Evolutionary conservation across 1,140 invertebrate species (phyloP), one percentile per base, ranked within the genome.

Genomic region (Dryas iulia): DNA sequence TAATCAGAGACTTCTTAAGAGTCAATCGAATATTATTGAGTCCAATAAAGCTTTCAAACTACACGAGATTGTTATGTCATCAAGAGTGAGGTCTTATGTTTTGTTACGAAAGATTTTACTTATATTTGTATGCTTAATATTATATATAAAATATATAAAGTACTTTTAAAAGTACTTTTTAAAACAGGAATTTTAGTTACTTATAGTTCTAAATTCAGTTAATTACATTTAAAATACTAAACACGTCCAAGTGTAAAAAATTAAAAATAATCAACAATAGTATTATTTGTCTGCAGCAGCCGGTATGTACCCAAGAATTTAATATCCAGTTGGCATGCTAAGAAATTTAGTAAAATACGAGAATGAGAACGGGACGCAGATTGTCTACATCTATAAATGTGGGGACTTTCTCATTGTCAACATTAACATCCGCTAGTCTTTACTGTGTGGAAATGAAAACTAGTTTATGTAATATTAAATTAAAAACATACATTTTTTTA

Each of bases 1-100:
- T 54, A 58, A 58, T 58, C 63, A 58, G 31, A 58, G 63, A 35
- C 12, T 39, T 58, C 35, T 66, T 59, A 52, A 21, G 57, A 24
- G 23, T 64, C 61, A 33, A 63, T 31, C 52, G 30, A 26, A 31
- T 24, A 64, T 54, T n/a, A 64, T 33, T 64, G 30, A 30, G 53
- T 21, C 47, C 52, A 56, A 56, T 52, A 33, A 56, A 33, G 14
- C 39, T 47, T 21, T 47, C 14, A 47, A 47, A 47, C 39, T 47
- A 47, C 18, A 21, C 18, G 7, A 47, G 39, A 18, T 18, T 47
- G 39, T 47, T 47, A 47, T 47, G 18, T 47, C 7, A 47, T 47
- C 39, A 47, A 47, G n/a, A 18, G 6, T 7, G n/a, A 47, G n/a
- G n/a, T 21, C 5, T 10, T 47, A 8, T 5, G 35, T 39, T 39